A percentile compares a stretch with the other conserved stretches of the same genome.
phyloP scores from a whole-genome alignment of 1,140 invertebrate species.

The Saccostrea echinata region DNA sequence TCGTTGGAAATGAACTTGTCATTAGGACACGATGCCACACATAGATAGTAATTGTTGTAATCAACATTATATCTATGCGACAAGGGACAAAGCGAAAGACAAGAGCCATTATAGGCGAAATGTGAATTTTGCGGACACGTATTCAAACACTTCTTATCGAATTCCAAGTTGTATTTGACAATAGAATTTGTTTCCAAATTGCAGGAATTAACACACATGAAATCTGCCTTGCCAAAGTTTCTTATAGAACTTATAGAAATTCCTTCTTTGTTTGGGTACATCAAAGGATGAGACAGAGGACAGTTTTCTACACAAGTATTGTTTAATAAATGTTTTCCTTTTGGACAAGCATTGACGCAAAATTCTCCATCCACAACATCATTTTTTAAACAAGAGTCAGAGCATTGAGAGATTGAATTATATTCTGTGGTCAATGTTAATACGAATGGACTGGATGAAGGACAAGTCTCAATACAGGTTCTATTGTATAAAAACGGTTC shows the following conservation, averaged over 20 bases:
- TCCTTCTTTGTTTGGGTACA: background rate
- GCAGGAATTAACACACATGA: background rate
- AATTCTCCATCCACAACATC: background rate
- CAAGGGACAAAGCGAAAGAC: background rate
- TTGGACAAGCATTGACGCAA: conserved; percentile 21
- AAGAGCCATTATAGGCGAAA: background rate
- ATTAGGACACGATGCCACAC: background rate
- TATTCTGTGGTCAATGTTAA: background rate
- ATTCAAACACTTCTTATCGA: background rate
- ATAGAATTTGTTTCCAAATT: background rate
- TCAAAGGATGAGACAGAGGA: background rate
- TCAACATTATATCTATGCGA: background rate
- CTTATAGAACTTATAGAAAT: background rate
- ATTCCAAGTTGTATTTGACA: background rate
- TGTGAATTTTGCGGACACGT: background rate
- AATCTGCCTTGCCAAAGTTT: background rate
- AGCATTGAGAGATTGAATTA: background rate
- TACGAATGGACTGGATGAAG: background rate
- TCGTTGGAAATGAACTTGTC: background rate
- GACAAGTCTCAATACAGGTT: background rate
- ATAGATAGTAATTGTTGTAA: background rate
- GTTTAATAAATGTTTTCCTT: conserved; percentile 34
- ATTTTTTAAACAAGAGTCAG: background rate
- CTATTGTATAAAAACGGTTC: background rate
- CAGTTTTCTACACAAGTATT: background rate